Conservation (phyloP, 2,113 vertebrate species). For the Thamnaconus septentrionalis region DNA sequence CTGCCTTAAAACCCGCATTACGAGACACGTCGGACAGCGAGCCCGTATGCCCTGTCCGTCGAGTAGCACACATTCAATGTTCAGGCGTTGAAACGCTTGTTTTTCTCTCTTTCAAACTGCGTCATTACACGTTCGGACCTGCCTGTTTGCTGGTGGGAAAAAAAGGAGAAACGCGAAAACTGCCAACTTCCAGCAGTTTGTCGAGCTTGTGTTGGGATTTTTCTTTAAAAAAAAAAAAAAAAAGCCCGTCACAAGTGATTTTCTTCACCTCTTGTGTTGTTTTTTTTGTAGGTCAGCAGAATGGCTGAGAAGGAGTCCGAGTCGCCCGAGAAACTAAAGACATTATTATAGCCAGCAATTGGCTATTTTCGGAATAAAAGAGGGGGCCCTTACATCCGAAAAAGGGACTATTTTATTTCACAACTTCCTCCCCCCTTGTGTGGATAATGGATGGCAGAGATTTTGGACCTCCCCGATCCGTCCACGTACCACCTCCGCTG, state of each 20-base stretch:
- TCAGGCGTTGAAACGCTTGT: conserved; percentile 64
- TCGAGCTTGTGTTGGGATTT: conserved; percentile 20
- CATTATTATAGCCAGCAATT: conserved; percentile 70
- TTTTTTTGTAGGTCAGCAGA: conserved; percentile 75
- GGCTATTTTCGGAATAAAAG: conserved; percentile 60
- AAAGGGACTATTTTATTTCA: conserved; percentile 63
- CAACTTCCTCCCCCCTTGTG: conserved; percentile 64
- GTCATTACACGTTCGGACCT: conserved; percentile 66
- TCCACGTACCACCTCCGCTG: conserved; percentile 88
- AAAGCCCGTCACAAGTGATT: conserved; percentile 25
- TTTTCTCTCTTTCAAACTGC: conserved; percentile 69
- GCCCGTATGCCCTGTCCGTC: neutral
- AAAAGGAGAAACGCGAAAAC: conserved; percentile 47
- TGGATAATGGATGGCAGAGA: conserved; percentile 98
- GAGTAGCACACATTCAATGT: conserved; percentile 1
- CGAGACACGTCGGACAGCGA: neutral
- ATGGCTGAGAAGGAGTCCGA: conserved; percentile 76
- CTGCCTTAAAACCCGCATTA: neutral
- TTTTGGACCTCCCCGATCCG: conserved; percentile 90
- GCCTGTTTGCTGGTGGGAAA: conserved; percentile 31
- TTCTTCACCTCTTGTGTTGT: conserved; percentile 35
- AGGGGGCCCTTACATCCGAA: conserved; percentile 44
- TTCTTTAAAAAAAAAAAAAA: too few species aligned
- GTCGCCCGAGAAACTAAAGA: conserved; percentile 72
- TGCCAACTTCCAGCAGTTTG: conserved; percentile 29